Evolutionary conservation across 2,888 invertebrate genomes (phyloP), one percentile per base, ranked within the genome.

Genomic region (Nasonia oneida): DNA sequence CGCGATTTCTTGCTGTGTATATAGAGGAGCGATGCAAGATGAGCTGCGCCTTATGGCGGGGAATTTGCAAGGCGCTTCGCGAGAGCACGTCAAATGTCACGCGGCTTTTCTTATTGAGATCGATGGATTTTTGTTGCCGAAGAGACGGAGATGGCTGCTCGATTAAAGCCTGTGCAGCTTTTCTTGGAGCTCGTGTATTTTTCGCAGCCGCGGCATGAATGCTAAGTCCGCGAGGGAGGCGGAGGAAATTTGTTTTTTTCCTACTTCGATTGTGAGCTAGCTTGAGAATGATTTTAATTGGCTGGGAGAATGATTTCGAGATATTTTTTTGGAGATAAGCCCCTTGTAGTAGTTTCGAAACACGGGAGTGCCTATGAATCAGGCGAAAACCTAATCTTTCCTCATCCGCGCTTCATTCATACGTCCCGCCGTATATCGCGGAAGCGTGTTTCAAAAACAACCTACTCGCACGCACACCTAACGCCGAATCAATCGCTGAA

Each of bases 1-100:
- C 83, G 67, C 85, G 85, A 85, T 87, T 87, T 87, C 87, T 87
- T 87, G 85, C 81, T 15, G 29, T 29, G 29, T 29, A 29, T 29
- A 8, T 39, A 70, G 23, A 57, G 37, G n/a, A 12, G 18, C 29
- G 75, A 64, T 39, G 18, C 23, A 76, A n/a, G 47, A 29, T 47
- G 70, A 57, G 70, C 39, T 42, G 37, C 47, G 81, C 78, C 61
- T 78, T 74, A 73, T 64, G 29, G 84, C 84, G 80, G 83, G 86
- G 83, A 83, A 86, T 86, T 86, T 84, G 86, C 83, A 57, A 73
- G 53, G 76, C 57, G 57, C 75, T 67, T 57, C 64, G 37, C 71
- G 73, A 12, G n/a, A 47, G 23, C 14, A 77, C 75, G 71, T 83
- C 86, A 73, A 70, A 76, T 80, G 76, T 83, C 80, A 57, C 61